Percentiles rank a stretch among this genome's conserved stretches.
These are phyloP conservation scores for Xestia rhomboidea DNA, from an alignment of 2,888 invertebrate genomes.

Conservation along the genomic window DNA sequence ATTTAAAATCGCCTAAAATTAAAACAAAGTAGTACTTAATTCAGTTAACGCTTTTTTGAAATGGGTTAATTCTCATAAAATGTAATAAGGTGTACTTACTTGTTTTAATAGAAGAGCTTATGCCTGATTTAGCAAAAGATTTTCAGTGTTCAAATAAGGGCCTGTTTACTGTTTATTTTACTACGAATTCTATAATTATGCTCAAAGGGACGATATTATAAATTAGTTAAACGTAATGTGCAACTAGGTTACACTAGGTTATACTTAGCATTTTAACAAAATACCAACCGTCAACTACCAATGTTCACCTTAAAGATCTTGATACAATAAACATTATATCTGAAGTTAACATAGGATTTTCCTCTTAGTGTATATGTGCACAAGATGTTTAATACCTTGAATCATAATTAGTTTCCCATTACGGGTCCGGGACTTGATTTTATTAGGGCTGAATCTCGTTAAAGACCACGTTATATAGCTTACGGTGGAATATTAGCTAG, in stretches of 20 bases:
- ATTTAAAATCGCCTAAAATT: constrained; percentile 39
- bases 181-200: constrained; percentile 1
- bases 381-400: constrained; percentile 41
- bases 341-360: constrained; percentile 49
- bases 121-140: constrained; percentile 34
- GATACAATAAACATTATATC: constrained; percentile 27
- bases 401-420: constrained; percentile 65
- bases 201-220: not conserved
- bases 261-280: not conserved
- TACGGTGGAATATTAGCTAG: constrained; percentile 26
- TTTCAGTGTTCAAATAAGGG: not conserved
- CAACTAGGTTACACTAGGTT: not conserved
- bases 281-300: not conserved
- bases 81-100: constrained; percentile 37
- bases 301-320: not conserved
- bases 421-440: constrained; percentile 57
- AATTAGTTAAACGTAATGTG: not conserved
- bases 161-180: constrained; percentile 1
- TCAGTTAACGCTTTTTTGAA: constrained; percentile 41
- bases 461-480: constrained; percentile 43
- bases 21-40: constrained; percentile 39
- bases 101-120: constrained; percentile 35
- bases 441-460: constrained; percentile 63
- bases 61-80: constrained; percentile 49
- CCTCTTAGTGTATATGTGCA: constrained; percentile 30